Base-by-base conservation (phyloP, 2,113 vertebrate genomes). In the Pionites leucogaster region DNA sequence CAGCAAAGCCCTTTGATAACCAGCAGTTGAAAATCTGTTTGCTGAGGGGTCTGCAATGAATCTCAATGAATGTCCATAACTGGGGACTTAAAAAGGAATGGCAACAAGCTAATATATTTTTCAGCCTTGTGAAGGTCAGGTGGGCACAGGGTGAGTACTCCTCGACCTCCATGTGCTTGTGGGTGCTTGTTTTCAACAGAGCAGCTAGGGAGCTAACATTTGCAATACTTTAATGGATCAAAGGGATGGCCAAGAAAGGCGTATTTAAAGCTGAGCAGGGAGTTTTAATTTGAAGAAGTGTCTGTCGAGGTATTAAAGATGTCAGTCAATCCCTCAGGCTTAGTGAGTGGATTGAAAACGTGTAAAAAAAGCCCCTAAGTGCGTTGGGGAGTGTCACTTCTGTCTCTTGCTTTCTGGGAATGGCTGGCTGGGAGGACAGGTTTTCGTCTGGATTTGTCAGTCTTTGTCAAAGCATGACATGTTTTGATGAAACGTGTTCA, bases 341-440 rank as follows among this genome's bases (percentile, higher is more conserved):
- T 75, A 78, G 55, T 23, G 94, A 74, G n/a, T 63, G 76, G 53
- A 31, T 75, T 20, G 90, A 91, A 55, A 78, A 90, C 2, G 77
- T 86, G 85, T 52, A 39, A 39, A 76, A 81, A 88, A 67, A 65
- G 10, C 57, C 57, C 33, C 33, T 5, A 72, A 44, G 42, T 11
- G 82, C 16, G 4, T 5, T 81, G 86, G 94, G 92, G 89, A 75
- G 72, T 94, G 91, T 86, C 80, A 15, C 37, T 88, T 68, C 77
- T 94, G 91, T 84, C 91, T 94, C 63, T 60, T 92, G 75, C 88
- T 90, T 76, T 46, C 91, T 18, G 90, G 82, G 96, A 92, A 92
- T 35, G 86, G 82, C 78, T 94, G 95, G 82, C 79, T 88, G 92
- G 94, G 95, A 96, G 96, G 92, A 95, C 91, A 95, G 92, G 47